These are phyloP conservation scores for Paradoxurus hermaphroditus DNA, from an alignment of 2,113 vertebrate genomes.

Conservation along the genomic window DNA sequence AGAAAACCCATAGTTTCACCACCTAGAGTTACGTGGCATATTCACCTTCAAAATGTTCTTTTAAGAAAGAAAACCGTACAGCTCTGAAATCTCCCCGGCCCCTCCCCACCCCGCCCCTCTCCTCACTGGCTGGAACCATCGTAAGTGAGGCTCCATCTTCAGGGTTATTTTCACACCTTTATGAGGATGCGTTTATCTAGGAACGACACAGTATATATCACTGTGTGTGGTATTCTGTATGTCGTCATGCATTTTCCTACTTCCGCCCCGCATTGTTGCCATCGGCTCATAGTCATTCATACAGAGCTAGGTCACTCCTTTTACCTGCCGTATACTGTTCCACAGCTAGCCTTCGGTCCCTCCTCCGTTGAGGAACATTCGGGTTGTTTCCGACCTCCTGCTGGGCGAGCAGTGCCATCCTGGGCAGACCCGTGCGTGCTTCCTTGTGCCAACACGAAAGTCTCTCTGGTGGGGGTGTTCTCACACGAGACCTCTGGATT, in stretches of 20 bases:
- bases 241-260: background rate
- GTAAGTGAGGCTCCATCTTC: background rate
- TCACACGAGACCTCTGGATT: background rate
- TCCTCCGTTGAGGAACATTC: background rate
- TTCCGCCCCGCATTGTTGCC: background rate
- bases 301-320: no score
- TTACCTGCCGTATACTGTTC: fast-evolving
- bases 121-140: background rate
- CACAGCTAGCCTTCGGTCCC: no score
- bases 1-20: background rate
- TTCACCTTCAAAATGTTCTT: background rate
- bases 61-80: background rate
- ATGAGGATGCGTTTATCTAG: background rate
- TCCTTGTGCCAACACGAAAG: background rate
- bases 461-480: background rate
- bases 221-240: background rate
- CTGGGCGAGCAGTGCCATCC: background rate
- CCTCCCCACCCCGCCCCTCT: fast-evolving
- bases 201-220: background rate
- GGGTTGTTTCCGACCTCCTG: background rate
- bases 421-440: background rate
- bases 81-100: background rate
- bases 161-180: background rate
- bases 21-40: background rate
- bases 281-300: background rate